Conservation (phyloP, 2,888 invertebrate species). For the Bhutanitis thaidina region DNA sequence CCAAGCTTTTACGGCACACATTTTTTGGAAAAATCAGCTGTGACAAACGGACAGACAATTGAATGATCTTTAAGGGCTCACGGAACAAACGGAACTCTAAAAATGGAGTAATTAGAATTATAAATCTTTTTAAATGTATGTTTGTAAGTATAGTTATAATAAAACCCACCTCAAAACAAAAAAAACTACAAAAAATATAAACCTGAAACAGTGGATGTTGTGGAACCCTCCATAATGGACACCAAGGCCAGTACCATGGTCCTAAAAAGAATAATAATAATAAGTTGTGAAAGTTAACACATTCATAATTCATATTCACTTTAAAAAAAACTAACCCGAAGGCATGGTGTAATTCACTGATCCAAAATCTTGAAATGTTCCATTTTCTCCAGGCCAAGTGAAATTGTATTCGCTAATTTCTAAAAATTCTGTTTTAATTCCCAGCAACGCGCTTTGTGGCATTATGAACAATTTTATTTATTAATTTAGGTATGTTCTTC, state of each 20-base stretch:
- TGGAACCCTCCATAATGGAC: constrained; percentile 85
- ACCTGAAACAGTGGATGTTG: constrained; percentile 84
- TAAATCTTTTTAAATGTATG: too few species aligned
- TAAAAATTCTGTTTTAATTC: constrained; percentile 57
- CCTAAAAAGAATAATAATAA: constrained; percentile 41
- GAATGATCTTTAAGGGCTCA: too few species aligned
- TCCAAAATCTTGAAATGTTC: constrained; percentile 64
- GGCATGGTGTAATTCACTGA: constrained; percentile 70
- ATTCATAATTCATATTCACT: background rate
- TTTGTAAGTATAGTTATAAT: too few species aligned
- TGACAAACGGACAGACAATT: too few species aligned
- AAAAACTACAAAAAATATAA: constrained; percentile 54
- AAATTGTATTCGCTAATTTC: constrained; percentile 71
- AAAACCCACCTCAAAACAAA: background rate
- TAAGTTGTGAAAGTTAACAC: background rate
- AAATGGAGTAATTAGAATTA: too few species aligned
- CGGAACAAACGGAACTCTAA: too few species aligned
- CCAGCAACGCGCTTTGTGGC: constrained; percentile 49
- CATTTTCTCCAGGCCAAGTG: constrained; percentile 74
- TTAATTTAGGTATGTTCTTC: too few species aligned
- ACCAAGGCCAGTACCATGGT: constrained; percentile 84
- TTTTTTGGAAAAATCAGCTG: too few species aligned
- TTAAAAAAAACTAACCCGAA: constrained; percentile 45
- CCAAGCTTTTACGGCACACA: too few species aligned
- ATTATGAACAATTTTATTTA: constrained; percentile 13